Percentiles rank a stretch among this genome's conserved stretches.
phyloP scores from a whole-genome alignment of 2,113 vertebrate species.

The Empidonax traillii region DNA sequence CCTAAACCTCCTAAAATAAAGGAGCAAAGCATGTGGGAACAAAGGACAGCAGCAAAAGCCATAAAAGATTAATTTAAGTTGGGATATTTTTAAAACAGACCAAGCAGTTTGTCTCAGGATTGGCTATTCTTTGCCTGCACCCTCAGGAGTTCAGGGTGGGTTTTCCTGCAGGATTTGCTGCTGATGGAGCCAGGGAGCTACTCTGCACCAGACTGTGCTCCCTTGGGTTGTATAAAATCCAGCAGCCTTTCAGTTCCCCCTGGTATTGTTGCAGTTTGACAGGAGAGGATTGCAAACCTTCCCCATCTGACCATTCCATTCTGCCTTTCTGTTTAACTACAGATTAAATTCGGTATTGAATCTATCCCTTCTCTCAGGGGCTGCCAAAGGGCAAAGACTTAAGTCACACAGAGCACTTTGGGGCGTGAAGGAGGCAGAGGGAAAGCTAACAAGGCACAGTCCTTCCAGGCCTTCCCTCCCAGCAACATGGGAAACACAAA shows the following conservation, averaged over 20 bases:
- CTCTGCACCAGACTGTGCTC: neutral
- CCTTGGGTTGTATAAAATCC: neutral
- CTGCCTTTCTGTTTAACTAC: neutral
- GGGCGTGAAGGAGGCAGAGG: neutral
- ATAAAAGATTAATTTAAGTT: neutral
- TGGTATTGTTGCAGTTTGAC: neutral
- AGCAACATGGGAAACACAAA: conserved; percentile 30
- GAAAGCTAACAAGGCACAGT: neutral
- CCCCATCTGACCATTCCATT: neutral
- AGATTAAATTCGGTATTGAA: neutral
- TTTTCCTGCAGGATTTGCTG: neutral
- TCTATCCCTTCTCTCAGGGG: neutral
- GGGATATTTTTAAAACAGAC: neutral
- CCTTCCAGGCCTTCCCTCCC: neutral
- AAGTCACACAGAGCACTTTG: neutral
- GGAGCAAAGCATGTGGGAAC: neutral
- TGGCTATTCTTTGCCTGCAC: neutral
- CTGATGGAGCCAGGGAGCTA: neutral
- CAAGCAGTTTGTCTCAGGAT: neutral
- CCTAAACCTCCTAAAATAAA: conserved; percentile 19
- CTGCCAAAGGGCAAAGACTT: neutral
- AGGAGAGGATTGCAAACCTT: neutral
- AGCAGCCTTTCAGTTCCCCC: neutral
- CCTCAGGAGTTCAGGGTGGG: neutral
- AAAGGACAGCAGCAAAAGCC: neutral